phyloP scores from a whole-genome alignment of 2,113 vertebrate species.

The Macquaria ambigua region DNA sequence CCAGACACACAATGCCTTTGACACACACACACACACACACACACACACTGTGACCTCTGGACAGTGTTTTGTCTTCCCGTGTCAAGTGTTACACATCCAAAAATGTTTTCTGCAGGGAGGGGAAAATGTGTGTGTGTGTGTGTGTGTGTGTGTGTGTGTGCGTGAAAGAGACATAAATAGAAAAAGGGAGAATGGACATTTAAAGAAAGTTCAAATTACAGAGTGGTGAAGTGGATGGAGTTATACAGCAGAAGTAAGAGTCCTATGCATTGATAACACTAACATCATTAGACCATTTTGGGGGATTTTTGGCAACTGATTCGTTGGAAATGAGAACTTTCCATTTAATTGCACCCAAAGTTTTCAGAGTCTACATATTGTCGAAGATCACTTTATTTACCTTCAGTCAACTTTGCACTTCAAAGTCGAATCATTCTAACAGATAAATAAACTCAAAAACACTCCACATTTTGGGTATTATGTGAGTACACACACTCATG shows the following conservation, averaged over 20 bases:
- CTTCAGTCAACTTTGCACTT: slow-evolving; percentile 41
- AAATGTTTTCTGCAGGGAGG: slow-evolving; percentile 7
- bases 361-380: background rate
- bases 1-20: slow-evolving; percentile 18
- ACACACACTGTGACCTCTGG: background rate
- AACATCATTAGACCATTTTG: background rate
- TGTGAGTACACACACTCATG: slow-evolving; percentile 42
- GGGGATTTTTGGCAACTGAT: background rate
- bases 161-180: background rate
- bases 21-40: slow-evolving; percentile 2
- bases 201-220: background rate
- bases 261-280: background rate
- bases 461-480: slow-evolving; percentile 10
- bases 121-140: background rate
- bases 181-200: background rate
- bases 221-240: background rate
- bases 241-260: background rate
- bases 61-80: background rate
- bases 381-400: slow-evolving; percentile 8
- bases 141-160: background rate
- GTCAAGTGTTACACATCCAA: slow-evolving; percentile 16
- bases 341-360: background rate
- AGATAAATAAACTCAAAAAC: slow-evolving; percentile 30
- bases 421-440: slow-evolving; percentile 31
- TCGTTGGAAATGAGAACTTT: background rate